Evolutionary conservation across 2,888 invertebrate genomes (phyloP).

Genomic region (Idaea straminata): DNA sequence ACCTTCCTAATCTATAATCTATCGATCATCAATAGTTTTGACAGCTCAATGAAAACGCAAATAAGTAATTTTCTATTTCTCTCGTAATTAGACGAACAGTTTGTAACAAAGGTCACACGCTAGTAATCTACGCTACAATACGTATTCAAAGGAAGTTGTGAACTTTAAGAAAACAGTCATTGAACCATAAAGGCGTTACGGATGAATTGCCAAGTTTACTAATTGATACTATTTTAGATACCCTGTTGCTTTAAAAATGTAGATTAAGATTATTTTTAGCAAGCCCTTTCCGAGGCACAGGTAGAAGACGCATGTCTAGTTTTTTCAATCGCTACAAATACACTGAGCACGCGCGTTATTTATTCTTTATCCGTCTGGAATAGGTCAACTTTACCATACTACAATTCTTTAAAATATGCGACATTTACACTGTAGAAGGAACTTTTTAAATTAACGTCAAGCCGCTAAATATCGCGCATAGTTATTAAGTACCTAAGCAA

Average conservation of each 20-base stretch:
- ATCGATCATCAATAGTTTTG: background rate
- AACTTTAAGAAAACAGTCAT: constrained; percentile 53
- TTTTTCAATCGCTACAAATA: constrained; percentile 18
- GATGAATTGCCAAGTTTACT: constrained; percentile 54
- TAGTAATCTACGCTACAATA: constrained; percentile 12
- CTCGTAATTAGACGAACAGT: constrained; percentile 1
- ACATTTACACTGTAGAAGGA: too few species aligned
- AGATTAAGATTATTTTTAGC: constrained; percentile 15
- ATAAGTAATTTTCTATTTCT: constrained; percentile 8
- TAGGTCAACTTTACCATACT: constrained; percentile 37
- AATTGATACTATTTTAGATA: constrained; percentile 36
- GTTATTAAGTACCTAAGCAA: too few species aligned
- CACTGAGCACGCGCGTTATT: constrained; percentile 14
- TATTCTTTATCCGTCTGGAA: constrained; percentile 25
- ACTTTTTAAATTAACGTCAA: too few species aligned
- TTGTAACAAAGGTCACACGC: constrained; percentile 43
- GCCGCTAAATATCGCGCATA: too few species aligned
- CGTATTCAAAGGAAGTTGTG: constrained; percentile 49
- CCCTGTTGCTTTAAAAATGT: constrained; percentile 6
- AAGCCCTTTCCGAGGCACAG: constrained; percentile 5
- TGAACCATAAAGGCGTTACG: constrained; percentile 55
- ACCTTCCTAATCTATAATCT: background rate
- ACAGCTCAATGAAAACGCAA: background rate
- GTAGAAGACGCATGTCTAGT: constrained; percentile 5
- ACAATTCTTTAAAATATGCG: constrained; percentile 26